Percentiles rank a stretch among this genome's conserved stretches.
Evolutionary conservation across 2,888 invertebrate species (phyloP).

Genomic region (Thecophora atra): DNA sequence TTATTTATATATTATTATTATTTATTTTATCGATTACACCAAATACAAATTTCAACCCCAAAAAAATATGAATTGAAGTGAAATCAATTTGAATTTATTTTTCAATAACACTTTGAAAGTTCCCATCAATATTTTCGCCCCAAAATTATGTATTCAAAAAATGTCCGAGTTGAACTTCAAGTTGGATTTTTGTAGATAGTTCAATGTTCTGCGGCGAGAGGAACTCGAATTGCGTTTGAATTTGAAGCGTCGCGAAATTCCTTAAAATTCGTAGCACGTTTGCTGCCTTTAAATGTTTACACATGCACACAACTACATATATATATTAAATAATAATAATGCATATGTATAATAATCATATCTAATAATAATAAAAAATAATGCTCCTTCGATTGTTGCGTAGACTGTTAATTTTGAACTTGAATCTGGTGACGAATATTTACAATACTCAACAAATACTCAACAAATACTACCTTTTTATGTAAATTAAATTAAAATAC

Average conservation of each 20-base stretch:
- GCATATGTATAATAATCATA: no score
- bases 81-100: neutral
- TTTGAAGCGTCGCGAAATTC: neutral
- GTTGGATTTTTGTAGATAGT: constrained; percentile 22
- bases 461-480: neutral
- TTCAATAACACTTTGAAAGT: neutral
- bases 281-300: no score
- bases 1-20: neutral
- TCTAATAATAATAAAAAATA: no score
- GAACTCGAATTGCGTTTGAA: neutral
- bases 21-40: neutral
- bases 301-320: no score
- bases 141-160: constrained; percentile 32
- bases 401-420: constrained; percentile 7
- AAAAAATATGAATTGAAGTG: neutral
- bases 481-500: neutral
- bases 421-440: constrained; percentile 4
- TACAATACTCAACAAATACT: constrained; percentile 5
- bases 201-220: constrained; percentile 27
- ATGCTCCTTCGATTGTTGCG: neutral
- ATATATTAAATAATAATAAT: no score
- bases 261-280: constrained; percentile 23
- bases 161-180: constrained; percentile 42
- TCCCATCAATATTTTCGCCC: neutral
- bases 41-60: neutral